Conservation (phyloP, 2,888 invertebrate species). For the Hypselothyrea guttata region DNA sequence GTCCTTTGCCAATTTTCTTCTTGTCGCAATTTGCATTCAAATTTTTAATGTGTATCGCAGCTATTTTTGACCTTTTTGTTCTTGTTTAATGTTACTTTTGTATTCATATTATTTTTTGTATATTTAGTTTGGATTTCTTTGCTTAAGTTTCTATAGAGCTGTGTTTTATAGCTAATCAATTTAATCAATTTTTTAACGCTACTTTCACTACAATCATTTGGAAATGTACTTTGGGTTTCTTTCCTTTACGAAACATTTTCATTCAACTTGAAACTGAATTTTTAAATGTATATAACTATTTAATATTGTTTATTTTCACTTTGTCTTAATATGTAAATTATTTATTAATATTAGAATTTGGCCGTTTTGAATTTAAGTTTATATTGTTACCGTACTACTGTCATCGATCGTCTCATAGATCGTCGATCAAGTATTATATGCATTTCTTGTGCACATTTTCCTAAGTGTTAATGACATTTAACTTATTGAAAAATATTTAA, state of each 20-base stretch:
- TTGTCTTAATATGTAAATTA: no score
- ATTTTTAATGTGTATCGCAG: conserved; percentile 67
- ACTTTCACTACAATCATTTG: conserved; percentile 55
- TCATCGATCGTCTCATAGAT: no score
- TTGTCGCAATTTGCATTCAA: conserved; percentile 47
- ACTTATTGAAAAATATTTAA: no score
- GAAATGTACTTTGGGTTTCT: conserved; percentile 53
- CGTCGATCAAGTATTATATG: no score
- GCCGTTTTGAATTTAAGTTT: no score
- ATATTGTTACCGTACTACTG: no score
- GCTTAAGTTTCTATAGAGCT: conserved; percentile 41
- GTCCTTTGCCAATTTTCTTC: conserved; percentile 33
- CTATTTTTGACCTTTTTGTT: conserved; percentile 72
- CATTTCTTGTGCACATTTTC: no score
- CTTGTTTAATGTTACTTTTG: conserved; percentile 31
- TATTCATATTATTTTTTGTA: conserved; percentile 16
- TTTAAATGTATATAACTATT: conserved; percentile 27
- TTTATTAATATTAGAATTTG: no score
- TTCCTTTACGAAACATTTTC: conserved; percentile 40
- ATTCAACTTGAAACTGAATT: conserved; percentile 43
- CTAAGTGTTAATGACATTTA: no score
- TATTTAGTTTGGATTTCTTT: conserved; percentile 31
- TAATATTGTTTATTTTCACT: conserved; percentile 31
- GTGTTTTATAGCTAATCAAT: conserved; percentile 1
- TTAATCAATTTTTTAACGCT: conserved; percentile 33